These are phyloP conservation scores for Diplodus sargus DNA, from an alignment of 2,797 vertebrate species.

Conservation along the genomic window DNA sequence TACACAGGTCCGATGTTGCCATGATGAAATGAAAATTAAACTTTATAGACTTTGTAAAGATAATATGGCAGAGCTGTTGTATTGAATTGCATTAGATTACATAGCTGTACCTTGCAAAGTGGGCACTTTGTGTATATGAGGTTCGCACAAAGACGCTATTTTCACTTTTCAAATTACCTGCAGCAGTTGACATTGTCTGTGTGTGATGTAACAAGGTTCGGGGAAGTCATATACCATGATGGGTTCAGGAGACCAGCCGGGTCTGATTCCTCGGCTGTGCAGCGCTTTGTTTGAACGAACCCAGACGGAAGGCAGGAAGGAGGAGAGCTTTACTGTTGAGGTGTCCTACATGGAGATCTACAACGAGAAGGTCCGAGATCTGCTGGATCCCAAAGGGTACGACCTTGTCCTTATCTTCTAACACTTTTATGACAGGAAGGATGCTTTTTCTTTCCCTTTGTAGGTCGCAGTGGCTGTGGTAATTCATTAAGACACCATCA, in stretches of 20 bases:
- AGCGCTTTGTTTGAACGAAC: conserved; percentile 90
- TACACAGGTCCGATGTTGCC: neutral
- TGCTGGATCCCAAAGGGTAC: conserved; percentile 97
- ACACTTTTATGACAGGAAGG: neutral
- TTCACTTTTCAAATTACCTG: no score
- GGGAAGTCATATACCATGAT: conserved; percentile 97
- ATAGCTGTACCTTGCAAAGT: neutral
- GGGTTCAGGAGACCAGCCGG: conserved; percentile 93
- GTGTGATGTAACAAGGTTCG: conserved; percentile 84
- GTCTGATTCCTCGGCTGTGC: conserved; percentile 92
- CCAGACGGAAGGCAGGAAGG: conserved; percentile 87
- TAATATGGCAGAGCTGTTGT: neutral
- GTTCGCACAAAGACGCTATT: no score
- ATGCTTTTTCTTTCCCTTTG: neutral
- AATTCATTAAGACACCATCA: neutral
- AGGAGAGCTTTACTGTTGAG: conserved; percentile 94
- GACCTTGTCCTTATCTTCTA: neutral
- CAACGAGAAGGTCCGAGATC: conserved; percentile 97
- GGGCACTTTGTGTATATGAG: neutral
- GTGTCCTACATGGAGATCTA: conserved; percentile 99
- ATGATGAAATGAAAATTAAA: neutral
- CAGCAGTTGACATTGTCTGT: neutral
- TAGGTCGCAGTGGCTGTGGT: rapidly evolving
- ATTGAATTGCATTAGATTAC: neutral
- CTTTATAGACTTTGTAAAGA: neutral